A percentile compares a stretch with the other conserved stretches of the same genome.
phyloP scores from a whole-genome alignment of 2,797 vertebrate genomes.

The Nyctibius grandis region DNA sequence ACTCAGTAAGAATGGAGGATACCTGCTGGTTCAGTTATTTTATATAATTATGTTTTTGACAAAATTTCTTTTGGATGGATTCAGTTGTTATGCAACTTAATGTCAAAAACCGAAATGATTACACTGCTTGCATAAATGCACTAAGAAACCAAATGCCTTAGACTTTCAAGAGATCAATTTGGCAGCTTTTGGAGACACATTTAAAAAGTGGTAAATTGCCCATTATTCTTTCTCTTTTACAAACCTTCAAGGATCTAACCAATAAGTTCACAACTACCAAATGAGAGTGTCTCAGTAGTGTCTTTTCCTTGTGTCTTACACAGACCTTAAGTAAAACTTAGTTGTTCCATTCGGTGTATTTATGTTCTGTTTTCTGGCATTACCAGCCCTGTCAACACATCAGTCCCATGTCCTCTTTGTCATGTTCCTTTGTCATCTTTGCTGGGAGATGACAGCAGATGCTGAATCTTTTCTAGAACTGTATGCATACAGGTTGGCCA shows the following conservation, averaged over 20 bases:
- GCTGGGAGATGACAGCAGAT: not conserved
- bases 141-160: not conserved
- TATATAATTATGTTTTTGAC: not conserved
- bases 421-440: not conserved
- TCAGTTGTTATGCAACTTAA: not conserved
- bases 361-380: not conserved
- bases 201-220: not conserved
- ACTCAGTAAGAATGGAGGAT: not conserved
- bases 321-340: not conserved
- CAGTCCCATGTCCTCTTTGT: fast-evolving
- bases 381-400: not conserved
- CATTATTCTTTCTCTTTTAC: not conserved
- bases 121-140: not conserved
- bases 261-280: not conserved
- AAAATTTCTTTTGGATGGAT: not conserved
- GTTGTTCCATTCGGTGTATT: not conserved
- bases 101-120: not conserved
- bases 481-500: not conserved
- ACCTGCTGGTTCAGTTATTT: constrained; percentile 36
- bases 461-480: not conserved
- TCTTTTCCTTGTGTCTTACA: not conserved
- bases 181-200: not conserved
- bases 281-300: not conserved
- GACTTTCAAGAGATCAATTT: not conserved
- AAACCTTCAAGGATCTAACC: not conserved